Evolutionary conservation across 2,888 invertebrate genomes (phyloP), one percentile per base, ranked within the genome.

Genomic region (Tipula unca): DNA sequence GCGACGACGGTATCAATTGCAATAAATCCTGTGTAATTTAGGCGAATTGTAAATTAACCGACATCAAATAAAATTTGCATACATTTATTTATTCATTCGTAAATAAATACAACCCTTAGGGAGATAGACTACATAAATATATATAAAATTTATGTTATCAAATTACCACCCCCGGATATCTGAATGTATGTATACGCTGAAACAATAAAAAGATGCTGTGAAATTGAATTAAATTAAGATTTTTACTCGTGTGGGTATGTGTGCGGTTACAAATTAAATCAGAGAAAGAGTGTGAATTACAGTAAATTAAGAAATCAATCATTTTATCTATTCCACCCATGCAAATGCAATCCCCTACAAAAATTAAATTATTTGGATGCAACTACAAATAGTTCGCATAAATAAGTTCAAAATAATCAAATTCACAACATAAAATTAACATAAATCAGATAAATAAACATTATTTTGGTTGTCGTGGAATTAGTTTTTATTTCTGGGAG

Each of bases 381-480:
- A 69, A 48, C n/a, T 17, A 20, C 48, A 48, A 69, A 69, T 69
- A 13, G 25, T 32, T 4, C 13, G 25, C 69, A 25, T 48, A 48
- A 48, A 48, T 48, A 48, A 48, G n/a, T 48, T 48, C 48, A n/a
- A 48, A 32, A 48, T 48, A 48, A 48, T 48, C 48, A 48, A 48
- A 69, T 69, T 69, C 69, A 69, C 20, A 69, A 69, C 69, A 69
- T 69, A 69, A 69, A 69, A 69, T 69, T 69, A 69, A 25, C 69
- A 69, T 69, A 69, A 69, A 69, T 69, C 69, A 25, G 69, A 69
- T 69, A 69, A 69, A 69, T 69, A 69, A 69, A 69, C 69, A 69
- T 69, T 25, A 69, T 69, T 69, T 69, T 69, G 10, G 69, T 25
- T 69, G 69, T 69, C 69, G 69, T 25, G 69, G 25, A 25, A 25